These are phyloP conservation scores for Drosophila bocki DNA, from an alignment of 1,140 invertebrate genomes.

Conservation along the genomic window DNA sequence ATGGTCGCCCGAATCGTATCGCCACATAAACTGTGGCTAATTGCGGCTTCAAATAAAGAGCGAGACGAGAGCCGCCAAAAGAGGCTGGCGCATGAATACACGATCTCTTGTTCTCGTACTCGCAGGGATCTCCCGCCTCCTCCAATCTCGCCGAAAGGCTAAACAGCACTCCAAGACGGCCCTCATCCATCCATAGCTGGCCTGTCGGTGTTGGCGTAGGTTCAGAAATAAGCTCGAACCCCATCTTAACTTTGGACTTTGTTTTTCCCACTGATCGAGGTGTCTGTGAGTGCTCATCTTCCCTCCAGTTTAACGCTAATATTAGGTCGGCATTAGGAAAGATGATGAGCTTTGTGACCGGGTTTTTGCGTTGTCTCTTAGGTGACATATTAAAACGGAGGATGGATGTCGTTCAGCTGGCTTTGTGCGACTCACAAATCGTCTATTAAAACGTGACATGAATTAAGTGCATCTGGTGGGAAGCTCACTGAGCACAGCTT, in stretches of 20 bases:
- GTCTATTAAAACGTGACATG: constrained; percentile 50
- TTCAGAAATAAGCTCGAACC: constrained; percentile 33
- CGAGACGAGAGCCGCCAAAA: constrained; percentile 50
- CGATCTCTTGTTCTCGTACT: neutral
- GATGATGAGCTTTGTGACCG: neutral
- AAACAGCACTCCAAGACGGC: constrained; percentile 10
- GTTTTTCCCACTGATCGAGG: neutral
- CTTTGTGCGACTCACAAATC: constrained; percentile 21
- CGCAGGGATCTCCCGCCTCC: constrained; percentile 8
- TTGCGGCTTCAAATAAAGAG: constrained; percentile 83
- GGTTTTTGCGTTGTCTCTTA: constrained; percentile 3
- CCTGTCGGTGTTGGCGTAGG: constrained; percentile 63
- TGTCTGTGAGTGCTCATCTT: constrained; percentile 22
- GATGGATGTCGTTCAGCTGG: neutral
- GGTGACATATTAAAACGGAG: constrained; percentile 22
- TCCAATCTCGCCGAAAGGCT: constrained; percentile 33
- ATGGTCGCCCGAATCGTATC: constrained; percentile 64
- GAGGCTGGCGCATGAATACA: constrained; percentile 27
- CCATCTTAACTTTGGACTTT: constrained; percentile 2
- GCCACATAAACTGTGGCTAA: constrained; percentile 83
- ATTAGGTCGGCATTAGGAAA: constrained; percentile 3
- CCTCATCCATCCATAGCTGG: constrained; percentile 28
- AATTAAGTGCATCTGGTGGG: constrained; percentile 20
- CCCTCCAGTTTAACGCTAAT: constrained; percentile 13
- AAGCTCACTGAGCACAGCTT: neutral